These are phyloP conservation scores for Chondrilla cf. caribensis DNA, from an alignment of 37 sponge, comb jelly and placozoan genomes.

Conservation along the genomic window DNA sequence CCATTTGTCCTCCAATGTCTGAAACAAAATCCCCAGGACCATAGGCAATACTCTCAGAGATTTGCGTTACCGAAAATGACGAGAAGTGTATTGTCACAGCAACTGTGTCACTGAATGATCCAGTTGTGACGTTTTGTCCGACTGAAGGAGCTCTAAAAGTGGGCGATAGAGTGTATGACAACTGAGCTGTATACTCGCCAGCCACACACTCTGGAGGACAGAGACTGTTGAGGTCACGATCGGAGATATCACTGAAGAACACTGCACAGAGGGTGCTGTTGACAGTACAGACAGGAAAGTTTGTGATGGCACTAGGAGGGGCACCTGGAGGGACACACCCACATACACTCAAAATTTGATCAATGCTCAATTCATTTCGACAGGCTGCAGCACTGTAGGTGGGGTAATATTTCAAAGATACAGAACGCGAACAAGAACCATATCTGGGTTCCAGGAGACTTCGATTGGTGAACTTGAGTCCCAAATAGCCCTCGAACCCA, in stretches of 20 bases:
- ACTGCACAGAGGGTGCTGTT: not conserved
- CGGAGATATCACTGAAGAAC: not conserved
- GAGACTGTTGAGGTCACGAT: not conserved
- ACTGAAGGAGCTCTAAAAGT: not conserved
- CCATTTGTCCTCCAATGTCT: slow-evolving; percentile 24
- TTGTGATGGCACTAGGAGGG: not conserved
- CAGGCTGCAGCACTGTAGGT: not conserved
- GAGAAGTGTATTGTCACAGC: not conserved
- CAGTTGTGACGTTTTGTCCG: not conserved
- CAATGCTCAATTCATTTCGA: not conserved
- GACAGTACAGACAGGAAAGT: not conserved
- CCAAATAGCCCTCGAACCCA: not conserved
- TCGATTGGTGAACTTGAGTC: not conserved
- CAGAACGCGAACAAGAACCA: not conserved
- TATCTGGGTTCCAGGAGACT: slow-evolving; percentile 2
- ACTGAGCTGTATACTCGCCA: not conserved
- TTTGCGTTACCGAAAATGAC: not conserved
- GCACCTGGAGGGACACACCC: not conserved
- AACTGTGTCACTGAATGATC: slow-evolving; percentile 9
- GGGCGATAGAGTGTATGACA: not conserved
- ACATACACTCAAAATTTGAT: not conserved
- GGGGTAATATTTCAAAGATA: not conserved
- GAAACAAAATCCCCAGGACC: slow-evolving; percentile 6
- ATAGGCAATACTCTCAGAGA: slow-evolving; percentile 5
- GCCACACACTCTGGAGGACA: not conserved